These are phyloP conservation scores for Mesochorus sp. DNA, from an alignment of 2,888 invertebrate genomes.

Conservation along the genomic window DNA sequence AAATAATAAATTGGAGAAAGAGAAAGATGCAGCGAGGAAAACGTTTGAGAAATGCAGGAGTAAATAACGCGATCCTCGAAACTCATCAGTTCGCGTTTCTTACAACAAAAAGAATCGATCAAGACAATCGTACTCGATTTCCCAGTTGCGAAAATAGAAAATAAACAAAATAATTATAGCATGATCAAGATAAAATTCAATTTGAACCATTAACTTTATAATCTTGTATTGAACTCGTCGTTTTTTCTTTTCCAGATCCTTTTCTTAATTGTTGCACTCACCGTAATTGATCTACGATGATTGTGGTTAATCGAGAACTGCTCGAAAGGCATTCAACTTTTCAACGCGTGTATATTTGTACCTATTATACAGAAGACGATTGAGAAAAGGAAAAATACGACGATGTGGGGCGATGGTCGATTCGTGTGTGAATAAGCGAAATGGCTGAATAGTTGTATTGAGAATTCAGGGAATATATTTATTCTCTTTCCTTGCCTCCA, in stretches of 20 bases:
- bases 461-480: neutral
- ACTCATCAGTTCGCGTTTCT: too few species aligned
- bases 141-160: neutral
- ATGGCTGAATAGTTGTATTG: constrained; percentile 8
- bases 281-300: constrained; percentile 34
- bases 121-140: constrained; percentile 22
- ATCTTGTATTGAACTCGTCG: constrained; percentile 12
- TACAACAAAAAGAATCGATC: neutral
- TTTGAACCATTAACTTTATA: constrained; percentile 41
- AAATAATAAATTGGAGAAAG: constrained; percentile 13
- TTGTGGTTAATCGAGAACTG: constrained; percentile 29
- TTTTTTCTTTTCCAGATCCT: neutral
- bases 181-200: too few species aligned
- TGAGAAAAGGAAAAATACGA: constrained; percentile 3
- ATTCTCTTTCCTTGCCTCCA: neutral
- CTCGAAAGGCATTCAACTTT: constrained; percentile 9
- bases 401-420: constrained; percentile 25
- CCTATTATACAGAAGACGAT: neutral
- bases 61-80: too few species aligned
- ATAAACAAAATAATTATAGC: constrained; percentile 5
- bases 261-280: constrained; percentile 40
- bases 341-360: constrained; percentile 3
- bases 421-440: constrained; percentile 8
- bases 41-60: neutral
- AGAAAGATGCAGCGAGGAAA: neutral